Evolutionary conservation across 2,888 invertebrate genomes (phyloP), one percentile per base, ranked within the genome.

Genomic region (Amiota minor): DNA sequence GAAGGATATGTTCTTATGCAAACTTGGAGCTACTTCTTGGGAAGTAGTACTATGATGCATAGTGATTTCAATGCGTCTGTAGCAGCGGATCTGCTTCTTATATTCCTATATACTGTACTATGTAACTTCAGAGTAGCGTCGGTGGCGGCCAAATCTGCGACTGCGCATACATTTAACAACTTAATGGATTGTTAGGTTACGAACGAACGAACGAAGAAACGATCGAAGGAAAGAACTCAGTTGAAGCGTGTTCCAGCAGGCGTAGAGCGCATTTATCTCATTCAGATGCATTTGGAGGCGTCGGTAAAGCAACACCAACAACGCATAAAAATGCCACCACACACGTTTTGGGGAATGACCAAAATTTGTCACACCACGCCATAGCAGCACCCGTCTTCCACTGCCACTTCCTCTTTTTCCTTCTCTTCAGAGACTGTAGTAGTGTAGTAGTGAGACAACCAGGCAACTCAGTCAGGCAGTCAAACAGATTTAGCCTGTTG

Each of bases 151-250:
- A 47, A n/a, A 74, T 55, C 74, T 82, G 84, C 86, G 82, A 79
- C 85, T 83, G 82, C 83, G 88, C 87, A 88, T 88, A 88, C 81
- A 80, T 82, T 86, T 86, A 86, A 87, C 88, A 82, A 85, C 88
- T 88, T 87, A 88, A 88, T 88, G 83, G 77, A 72, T 75, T 72
- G 71, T 72, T 74, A 67, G 46, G 35, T n/a, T 64, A 35, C 6
- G 6, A 35, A 35, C 35, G 35, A 35, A 35, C 6, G 35, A 35
- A 35, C 35, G 35, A 35, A 35, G 4, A 6, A 35, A 35, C 35
- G 35, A 35, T 35, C 35, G 2, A 35, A 35, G 35, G 35, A 35
- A 35, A 35, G 35, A 35, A 35, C 35, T 35, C 35, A 35, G 79
- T 78, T 78, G 53, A 82, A 77, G 87, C 89, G 89, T 89, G 88